Base-by-base conservation (phyloP, 1,140 invertebrate species). In the Sarcophaga bullata region DNA sequence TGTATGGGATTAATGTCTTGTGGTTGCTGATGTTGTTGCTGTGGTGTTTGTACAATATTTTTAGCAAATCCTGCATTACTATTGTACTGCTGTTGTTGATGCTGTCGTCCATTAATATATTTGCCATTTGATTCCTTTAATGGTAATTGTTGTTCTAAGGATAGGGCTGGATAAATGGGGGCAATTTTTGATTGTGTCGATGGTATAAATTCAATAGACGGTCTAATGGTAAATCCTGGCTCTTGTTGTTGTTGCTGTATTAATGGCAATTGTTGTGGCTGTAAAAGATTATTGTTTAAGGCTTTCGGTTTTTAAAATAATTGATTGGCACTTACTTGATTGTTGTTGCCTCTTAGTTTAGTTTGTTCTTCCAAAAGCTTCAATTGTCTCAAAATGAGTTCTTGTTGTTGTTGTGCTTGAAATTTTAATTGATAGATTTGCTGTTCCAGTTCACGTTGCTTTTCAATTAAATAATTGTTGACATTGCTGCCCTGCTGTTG, bases 401-500 rank as follows among this genome's bases (percentile, higher is more conserved):
- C 94, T 85, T 95, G 93, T 81, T 92, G 91, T 86, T 95, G 94
- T 85, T 95, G 94, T 19, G 93, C 91, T 86, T 95, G 94, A 11
- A 89, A 78, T 84, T 90, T 90, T 25, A 95, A 87, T 73, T 93
- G 91, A 8, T 90, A 91, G 25, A 95, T 90, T 86, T 95, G 94
- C 84, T 95, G 93, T 86, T 95, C 94, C 46, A 95, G 86, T 25
- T 93, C 87, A 68, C 92, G 91, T 86, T 95, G 94, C 83, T 95
- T 94, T 85, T 95, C 87, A 47, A 90, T 86, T 83, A 91, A 89
- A 78, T 91, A 88, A 82, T 88, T 89, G 76, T 86, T 88, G 81
- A 87, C 81, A 19, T 76, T 76, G 10, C 47, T 72, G 19, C 83
- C 48, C 17, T 49, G 48, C n/a, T 50, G 75, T 10, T 75, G 73